Conservation (phyloP, 2,888 invertebrate species). For the Brenthis daphne region DNA sequence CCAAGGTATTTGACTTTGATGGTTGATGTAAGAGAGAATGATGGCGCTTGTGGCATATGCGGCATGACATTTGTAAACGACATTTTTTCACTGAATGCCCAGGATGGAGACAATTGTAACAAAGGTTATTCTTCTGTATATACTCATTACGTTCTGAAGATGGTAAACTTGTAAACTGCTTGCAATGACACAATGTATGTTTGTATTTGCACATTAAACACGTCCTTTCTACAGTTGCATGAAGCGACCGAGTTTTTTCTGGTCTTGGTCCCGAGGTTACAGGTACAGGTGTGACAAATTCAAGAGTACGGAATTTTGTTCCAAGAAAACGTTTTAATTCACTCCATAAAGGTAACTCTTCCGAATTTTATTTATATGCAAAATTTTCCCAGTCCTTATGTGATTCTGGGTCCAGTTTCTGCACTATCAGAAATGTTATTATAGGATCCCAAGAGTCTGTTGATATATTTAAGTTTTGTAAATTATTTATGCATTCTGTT, state of each 20-base stretch:
- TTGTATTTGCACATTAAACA: neutral
- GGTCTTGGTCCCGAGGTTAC: neutral
- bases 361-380: conserved; percentile 21
- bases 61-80: conserved; percentile 25
- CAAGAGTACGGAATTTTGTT: conserved; percentile 36
- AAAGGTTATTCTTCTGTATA: conserved; percentile 34
- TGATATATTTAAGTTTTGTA: conserved; percentile 38
- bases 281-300: conserved; percentile 9
- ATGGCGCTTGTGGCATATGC: conserved; percentile 38
- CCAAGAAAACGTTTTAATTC: conserved; percentile 32
- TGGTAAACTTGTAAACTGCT: conserved; percentile 10
- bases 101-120: conserved; percentile 38
- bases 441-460: conserved; percentile 42
- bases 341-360: conserved; percentile 32
- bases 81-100: conserved; percentile 22
- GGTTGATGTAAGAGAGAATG: conserved; percentile 30
- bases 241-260: neutral
- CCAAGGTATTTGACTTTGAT: neutral
- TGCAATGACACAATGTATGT: conserved; percentile 39
- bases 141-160: conserved; percentile 32
- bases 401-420: conserved; percentile 42
- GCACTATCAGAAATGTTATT: conserved; percentile 41
- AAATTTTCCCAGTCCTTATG: conserved; percentile 41
- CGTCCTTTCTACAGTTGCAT: neutral
- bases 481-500: conserved; percentile 41